These are phyloP conservation scores for Garra rufa DNA, from an alignment of 2,113 vertebrate genomes.

Conservation along the genomic window DNA sequence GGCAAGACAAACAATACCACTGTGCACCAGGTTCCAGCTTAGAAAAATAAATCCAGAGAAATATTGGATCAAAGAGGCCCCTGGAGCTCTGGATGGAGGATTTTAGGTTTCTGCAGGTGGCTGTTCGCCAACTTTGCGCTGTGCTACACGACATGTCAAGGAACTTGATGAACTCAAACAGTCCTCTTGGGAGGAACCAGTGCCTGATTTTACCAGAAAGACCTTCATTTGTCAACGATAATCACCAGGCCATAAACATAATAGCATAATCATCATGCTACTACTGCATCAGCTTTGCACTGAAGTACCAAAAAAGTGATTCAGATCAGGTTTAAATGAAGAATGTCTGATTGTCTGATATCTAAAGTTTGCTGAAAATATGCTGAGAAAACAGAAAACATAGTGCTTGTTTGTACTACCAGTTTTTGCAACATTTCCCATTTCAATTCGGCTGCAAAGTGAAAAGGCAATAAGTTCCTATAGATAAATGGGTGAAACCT, in stretches of 20 bases:
- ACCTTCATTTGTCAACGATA: not conserved
- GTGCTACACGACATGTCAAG: slow-evolving; percentile 16
- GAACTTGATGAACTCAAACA: slow-evolving; percentile 5
- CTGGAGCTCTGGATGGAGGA: slow-evolving; percentile 33
- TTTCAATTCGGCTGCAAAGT: not conserved
- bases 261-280: not conserved
- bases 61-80: slow-evolving; percentile 55
- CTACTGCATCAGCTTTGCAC: not conserved
- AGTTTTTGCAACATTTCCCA: not conserved
- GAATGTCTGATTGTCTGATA: not conserved
- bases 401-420: not conserved
- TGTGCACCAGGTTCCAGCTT: slow-evolving; percentile 50
- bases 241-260: not conserved
- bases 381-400: not conserved
- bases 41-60: slow-evolving; percentile 57
- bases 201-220: not conserved
- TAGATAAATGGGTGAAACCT: slow-evolving; percentile 19
- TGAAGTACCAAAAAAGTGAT: not conserved
- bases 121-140: slow-evolving; percentile 27
- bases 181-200: not conserved
- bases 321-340: not conserved
- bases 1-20: slow-evolving; percentile 59
- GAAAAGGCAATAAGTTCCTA: not conserved
- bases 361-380: not conserved
- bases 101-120: slow-evolving; percentile 28